Conservation (phyloP, 2,888 invertebrate species). For the Germaria angustata region DNA sequence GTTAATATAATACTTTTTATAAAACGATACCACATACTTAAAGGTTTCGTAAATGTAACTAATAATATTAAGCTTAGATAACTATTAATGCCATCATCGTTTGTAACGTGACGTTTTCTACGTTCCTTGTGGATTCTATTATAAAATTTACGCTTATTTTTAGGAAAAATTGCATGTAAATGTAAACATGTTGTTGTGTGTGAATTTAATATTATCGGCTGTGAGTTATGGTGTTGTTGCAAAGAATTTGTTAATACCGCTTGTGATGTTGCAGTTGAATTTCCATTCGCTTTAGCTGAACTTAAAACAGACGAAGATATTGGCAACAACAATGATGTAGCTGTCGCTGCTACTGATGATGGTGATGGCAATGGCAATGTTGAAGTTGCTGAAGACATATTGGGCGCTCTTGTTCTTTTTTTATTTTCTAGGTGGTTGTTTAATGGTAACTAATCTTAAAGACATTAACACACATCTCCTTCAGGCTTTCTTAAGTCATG, state of each 20-base stretch:
- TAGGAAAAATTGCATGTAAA: conserved; percentile 66
- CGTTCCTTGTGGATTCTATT: conserved; percentile 63
- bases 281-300: conserved; percentile 20
- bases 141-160: conserved; percentile 63
- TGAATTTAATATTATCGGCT: conserved; percentile 37
- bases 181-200: conserved; percentile 61
- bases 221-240: conserved; percentile 18
- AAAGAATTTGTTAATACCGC: conserved; percentile 26
- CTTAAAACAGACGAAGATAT: conserved; percentile 5
- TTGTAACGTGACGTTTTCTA: conserved; percentile 61
- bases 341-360: conserved; percentile 11
- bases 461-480: conserved; percentile 55
- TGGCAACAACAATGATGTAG: conserved; percentile 13
- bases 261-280: conserved; percentile 20
- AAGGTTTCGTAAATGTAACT: conserved; percentile 64
- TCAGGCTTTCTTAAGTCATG: conserved; percentile 51
- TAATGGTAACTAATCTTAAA: conserved; percentile 58
- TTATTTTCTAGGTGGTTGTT: conserved; percentile 63
- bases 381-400: conserved; percentile 62
- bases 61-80: conserved; percentile 66
- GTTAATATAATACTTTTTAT: conserved; percentile 66
- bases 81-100: conserved; percentile 64
- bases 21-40: conserved; percentile 65
- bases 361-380: conserved; percentile 47
- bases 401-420: conserved; percentile 52